phyloP scores from a whole-genome alignment of 2,797 vertebrate genomes.

The Acanthornis magna region DNA sequence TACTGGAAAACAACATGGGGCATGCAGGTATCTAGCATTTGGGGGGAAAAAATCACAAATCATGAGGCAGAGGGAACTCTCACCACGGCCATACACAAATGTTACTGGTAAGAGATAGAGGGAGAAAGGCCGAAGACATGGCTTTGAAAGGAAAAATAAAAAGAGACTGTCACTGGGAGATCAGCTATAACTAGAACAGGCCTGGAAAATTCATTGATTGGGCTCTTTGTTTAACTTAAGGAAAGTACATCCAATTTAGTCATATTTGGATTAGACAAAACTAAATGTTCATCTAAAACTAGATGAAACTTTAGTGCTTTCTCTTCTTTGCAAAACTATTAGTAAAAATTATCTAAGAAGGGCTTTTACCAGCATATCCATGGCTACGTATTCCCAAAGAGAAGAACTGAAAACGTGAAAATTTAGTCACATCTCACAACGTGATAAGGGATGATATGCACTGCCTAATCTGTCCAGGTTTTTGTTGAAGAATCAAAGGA shows the following conservation, averaged over 20 bases:
- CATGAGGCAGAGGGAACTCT: background rate
- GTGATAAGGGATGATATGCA: background rate
- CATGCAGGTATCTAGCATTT: background rate
- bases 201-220: background rate
- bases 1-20: background rate
- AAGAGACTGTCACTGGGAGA: background rate
- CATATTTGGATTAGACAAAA: background rate
- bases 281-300: background rate
- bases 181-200: background rate
- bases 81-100: background rate
- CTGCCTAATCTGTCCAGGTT: background rate
- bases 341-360: background rate
- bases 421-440: background rate
- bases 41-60: background rate
- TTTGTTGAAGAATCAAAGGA: background rate
- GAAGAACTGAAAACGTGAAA: background rate
- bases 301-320: background rate
- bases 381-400: background rate
- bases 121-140: background rate
- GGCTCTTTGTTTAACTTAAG: background rate
- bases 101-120: background rate
- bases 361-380: background rate
- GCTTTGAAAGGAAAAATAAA: background rate
- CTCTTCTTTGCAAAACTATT: background rate
- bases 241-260: background rate